Conservation (phyloP, 1,140 invertebrate species). For the Panagrolaimus sp. region DNA sequence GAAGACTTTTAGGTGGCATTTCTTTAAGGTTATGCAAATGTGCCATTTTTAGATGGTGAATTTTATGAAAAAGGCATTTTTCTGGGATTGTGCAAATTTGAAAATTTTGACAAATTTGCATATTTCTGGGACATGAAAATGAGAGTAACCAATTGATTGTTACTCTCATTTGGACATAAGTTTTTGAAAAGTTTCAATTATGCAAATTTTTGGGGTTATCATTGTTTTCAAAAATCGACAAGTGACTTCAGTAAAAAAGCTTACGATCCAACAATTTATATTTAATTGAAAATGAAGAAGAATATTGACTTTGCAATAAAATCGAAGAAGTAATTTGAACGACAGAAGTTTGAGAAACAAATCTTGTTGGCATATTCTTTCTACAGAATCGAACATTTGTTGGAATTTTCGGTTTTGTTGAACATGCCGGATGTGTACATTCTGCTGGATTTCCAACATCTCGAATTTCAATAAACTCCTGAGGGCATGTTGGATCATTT, state of each 20-base stretch:
- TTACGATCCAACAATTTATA: slow-evolving; percentile 40
- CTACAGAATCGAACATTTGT: slow-evolving; percentile 37
- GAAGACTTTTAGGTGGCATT: too few relatives aligned
- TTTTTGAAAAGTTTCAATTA: too few relatives aligned
- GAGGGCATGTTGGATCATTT: slow-evolving; percentile 38
- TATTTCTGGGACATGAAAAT: too few relatives aligned
- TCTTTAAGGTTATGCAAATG: neutral
- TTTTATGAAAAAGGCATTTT: neutral
- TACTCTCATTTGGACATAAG: too few relatives aligned
- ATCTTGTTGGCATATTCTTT: slow-evolving; percentile 24
- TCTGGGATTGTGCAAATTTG: too few relatives aligned
- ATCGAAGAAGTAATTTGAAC: slow-evolving; percentile 48
- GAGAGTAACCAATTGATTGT: too few relatives aligned
- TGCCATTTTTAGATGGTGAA: too few relatives aligned
- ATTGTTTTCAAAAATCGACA: too few relatives aligned
- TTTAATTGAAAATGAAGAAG: slow-evolving; percentile 32
- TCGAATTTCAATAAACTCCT: slow-evolving; percentile 53
- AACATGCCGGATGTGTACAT: slow-evolving; percentile 53
- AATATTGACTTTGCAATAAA: slow-evolving; percentile 41
- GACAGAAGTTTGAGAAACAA: slow-evolving; percentile 32
- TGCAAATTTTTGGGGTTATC: too few relatives aligned
- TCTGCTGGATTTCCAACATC: slow-evolving; percentile 49
- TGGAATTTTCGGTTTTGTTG: slow-evolving; percentile 21
- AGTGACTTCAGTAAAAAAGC: too few relatives aligned
- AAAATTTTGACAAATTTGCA: too few relatives aligned